A percentile compares a stretch with the other conserved stretches of the same genome.
Conservation (phyloP, 2,888 invertebrate species). For the Melangyna quadrimaculata region DNA sequence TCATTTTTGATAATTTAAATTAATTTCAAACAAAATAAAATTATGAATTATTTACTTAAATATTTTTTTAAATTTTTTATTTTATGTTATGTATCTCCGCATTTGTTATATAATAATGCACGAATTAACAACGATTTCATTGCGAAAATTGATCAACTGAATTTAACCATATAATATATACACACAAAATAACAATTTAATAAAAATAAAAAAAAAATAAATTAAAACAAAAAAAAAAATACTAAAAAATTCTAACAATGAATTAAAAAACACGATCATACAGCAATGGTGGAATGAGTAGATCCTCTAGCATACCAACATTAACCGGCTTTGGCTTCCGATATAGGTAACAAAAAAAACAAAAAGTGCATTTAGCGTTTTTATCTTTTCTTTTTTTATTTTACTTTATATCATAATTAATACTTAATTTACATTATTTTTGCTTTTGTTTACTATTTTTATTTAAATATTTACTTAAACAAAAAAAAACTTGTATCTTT, state of each 20-base stretch:
- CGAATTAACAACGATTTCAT: conserved; percentile 63
- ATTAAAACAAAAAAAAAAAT: conserved; percentile 61
- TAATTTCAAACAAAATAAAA: not conserved
- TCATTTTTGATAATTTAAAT: not conserved
- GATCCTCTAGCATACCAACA: conserved; percentile 95
- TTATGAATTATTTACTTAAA: conserved; percentile 41
- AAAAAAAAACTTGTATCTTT: not conserved
- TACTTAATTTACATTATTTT: conserved; percentile 52
- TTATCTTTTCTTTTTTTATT: conserved; percentile 21
- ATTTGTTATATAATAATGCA: conserved; percentile 54
- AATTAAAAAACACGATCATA: conserved; percentile 76
- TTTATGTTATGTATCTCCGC: conserved; percentile 54
- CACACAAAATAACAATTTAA: conserved; percentile 56
- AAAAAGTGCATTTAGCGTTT: conserved; percentile 41
- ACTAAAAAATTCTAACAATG: conserved; percentile 67
- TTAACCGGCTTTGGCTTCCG: conserved; percentile 82
- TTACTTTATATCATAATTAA: conserved; percentile 37
- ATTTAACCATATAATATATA: conserved; percentile 43
- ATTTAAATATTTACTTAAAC: conserved; percentile 8
- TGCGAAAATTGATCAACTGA: conserved; percentile 62
- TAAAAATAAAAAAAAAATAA: conserved; percentile 54
- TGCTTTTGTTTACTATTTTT: conserved; percentile 65
- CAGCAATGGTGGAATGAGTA: conserved; percentile 89
- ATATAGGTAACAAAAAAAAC: conserved; percentile 78
- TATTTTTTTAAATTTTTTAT: conserved; percentile 36